These are phyloP conservation scores for Lasioglossum zephyrum DNA, from an alignment of 2,888 invertebrate genomes.

Conservation along the genomic window DNA sequence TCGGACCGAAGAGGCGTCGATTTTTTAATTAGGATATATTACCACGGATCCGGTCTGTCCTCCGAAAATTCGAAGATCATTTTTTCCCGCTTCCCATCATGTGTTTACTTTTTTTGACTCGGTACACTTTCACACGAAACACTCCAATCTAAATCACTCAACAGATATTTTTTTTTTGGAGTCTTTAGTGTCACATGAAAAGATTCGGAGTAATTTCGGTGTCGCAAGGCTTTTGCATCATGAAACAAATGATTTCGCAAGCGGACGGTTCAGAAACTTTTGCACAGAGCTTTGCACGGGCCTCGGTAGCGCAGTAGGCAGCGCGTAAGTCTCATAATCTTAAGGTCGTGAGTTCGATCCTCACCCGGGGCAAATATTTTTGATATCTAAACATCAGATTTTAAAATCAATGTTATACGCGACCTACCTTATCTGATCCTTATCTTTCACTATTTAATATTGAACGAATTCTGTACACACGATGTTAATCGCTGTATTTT, in stretches of 20 bases:
- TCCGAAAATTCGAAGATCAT: conserved; percentile 38
- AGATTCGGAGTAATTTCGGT: no score
- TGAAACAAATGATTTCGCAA: background rate
- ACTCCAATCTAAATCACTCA: background rate
- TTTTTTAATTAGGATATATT: conserved; percentile 81
- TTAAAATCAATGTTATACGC: background rate
- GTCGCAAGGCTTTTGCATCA: background rate
- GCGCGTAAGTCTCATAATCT: conserved; percentile 84
- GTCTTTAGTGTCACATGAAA: background rate
- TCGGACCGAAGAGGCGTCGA: conserved; percentile 82
- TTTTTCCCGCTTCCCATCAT: conserved; percentile 39
- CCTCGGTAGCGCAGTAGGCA: conserved; percentile 82
- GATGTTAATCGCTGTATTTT: background rate
- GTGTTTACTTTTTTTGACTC: background rate
- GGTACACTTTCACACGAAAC: background rate
- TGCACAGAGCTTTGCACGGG: conserved; percentile 7
- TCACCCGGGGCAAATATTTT: conserved; percentile 90
- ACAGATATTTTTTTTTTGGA: background rate
- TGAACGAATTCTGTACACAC: background rate
- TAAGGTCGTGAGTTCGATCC: conserved; percentile 98
- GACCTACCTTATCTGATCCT: background rate
- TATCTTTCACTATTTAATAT: background rate
- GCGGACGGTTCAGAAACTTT: background rate
- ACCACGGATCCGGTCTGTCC: conserved; percentile 50
- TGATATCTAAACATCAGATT: background rate